These are phyloP conservation scores for Bufo gargarizans DNA, from an alignment of 2,113 vertebrate species.

Conservation along the genomic window DNA sequence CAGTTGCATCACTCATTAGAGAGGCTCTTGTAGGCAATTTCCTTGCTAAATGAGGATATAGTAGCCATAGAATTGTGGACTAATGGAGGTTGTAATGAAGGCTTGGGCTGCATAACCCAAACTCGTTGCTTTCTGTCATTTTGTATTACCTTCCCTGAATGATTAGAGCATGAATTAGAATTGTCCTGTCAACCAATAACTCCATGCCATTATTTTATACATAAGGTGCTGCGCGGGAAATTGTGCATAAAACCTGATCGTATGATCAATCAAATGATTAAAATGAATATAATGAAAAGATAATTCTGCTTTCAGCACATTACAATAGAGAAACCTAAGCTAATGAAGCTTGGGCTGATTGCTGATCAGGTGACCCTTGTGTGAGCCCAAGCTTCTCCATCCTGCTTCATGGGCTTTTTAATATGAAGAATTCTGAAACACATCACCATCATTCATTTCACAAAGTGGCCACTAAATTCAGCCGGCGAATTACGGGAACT, in stretches of 20 bases:
- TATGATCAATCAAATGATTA: slow-evolving; percentile 53
- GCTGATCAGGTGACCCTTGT: slow-evolving; percentile 37
- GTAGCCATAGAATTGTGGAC: slow-evolving; percentile 37
- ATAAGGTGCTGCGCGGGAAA: slow-evolving; percentile 41
- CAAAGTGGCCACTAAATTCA: background rate
- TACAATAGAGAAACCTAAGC: slow-evolving; percentile 45
- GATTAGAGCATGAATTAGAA: slow-evolving; percentile 52
- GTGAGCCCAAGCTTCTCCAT: slow-evolving; percentile 34
- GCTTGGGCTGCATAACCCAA: slow-evolving; percentile 55
- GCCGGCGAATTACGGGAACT: slow-evolving; percentile 21
- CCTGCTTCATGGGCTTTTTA: slow-evolving; percentile 15
- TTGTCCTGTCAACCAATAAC: slow-evolving; percentile 50
- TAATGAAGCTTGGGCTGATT: slow-evolving; percentile 37
- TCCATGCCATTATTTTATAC: slow-evolving; percentile 40
- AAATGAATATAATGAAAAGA: slow-evolving; percentile 49
- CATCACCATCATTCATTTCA: slow-evolving; percentile 23
- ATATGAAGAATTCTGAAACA: slow-evolving; percentile 24
- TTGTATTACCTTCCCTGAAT: slow-evolving; percentile 54
- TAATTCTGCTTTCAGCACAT: slow-evolving; percentile 43
- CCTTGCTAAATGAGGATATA: slow-evolving; percentile 50
- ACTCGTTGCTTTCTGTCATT: slow-evolving; percentile 59
- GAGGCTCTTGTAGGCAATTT: slow-evolving; percentile 50
- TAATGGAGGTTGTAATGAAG: slow-evolving; percentile 53
- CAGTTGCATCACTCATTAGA: slow-evolving; percentile 48
- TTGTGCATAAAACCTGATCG: slow-evolving; percentile 47